Base-by-base conservation (phyloP, 53 echinoderm and acorn worm species). In the Luidia sarsii region DNA sequence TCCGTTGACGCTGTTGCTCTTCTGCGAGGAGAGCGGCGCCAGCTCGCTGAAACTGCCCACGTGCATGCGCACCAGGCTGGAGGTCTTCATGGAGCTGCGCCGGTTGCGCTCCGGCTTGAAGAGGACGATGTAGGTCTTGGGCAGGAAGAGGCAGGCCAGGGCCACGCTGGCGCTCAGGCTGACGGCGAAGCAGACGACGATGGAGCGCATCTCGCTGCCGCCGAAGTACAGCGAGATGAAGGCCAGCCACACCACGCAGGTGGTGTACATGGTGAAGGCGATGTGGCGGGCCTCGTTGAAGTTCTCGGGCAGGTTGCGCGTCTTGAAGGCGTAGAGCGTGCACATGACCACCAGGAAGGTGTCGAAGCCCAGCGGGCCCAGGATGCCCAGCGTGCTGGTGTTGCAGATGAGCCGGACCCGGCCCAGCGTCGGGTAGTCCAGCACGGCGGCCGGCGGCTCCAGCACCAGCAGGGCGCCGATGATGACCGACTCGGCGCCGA, bases 241-340 rank as follows among this genome's bases (percentile, higher is more conserved):
- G 11, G 99, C 94, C 33, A 99, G 66, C 94, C 94, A 99, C 19
- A 99, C 87, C 18, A 99, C 88, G 48, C 99, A 99, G 3, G 94
- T 94, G 7, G 99, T 94, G 80, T 99, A 99, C 99, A 99, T 99
- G 33, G 94, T 99, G 53, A 99, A 99, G 59, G 91, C 99, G 16
- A 99, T 99, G 85, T 89, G 94, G 54, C 94, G 94, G 15, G 99
- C 99, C 65, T 99, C 99, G 89, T 99, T 99, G 85, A 99, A 99
- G 80, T 99, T 94, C 64, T 94, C 91, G 2, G 99, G 99, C 0
- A 99, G 82, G 65, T 99, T 99, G 34, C 94, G 81, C 0, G 99
- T 99, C 68, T 94, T 99, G 83, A 99, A 99, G 80, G 99, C 99
- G 45, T 91, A 99, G 1, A 94, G 66, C 13, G 99, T 99, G 69